Evolutionary conservation across 1,140 invertebrate genomes (phyloP), one percentile per base, ranked within the genome.

Genomic region (Oncopodura yosiiana): DNA sequence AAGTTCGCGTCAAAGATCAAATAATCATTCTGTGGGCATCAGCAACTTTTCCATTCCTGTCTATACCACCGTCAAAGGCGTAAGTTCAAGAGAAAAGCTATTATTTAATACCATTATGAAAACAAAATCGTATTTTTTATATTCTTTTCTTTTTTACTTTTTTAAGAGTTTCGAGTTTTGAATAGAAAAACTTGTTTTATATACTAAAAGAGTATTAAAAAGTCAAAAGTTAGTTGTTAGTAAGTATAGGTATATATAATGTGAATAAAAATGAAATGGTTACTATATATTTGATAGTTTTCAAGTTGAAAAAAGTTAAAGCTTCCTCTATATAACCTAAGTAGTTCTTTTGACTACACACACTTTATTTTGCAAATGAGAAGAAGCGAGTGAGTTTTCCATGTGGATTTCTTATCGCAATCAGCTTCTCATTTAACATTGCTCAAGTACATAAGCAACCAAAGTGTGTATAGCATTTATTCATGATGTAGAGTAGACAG

Each of bases 11-110:
- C 56, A 61, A 30, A 53, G 37, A 57, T 61, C 58, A 34, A 56
- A 44, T 49, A 48, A 64, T 38, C 41, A 46, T 30, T 61, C 62
- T 14, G 56, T 61, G 5, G 59, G 58, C 18, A 73, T 63, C 62
- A n/a, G n/a, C n/a, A 68, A 76, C 41, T 68, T 75, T 46, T 71
- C 67, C 58, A 87, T 94, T 48, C 92, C 92, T 36, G 91, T 96
- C 14, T 96, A 93, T 71, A 89, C 91, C 19, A 94, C 89, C 27
- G 87, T 96, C 16, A 94, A 95, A 79, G 92, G 87, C 70, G 85
- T 88, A 69, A 75, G 71, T 73, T 41, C n/a, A n/a, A n/a, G n/a
- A n/a, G n/a, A n/a, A n/a, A n/a, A n/a, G n/a, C n/a, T n/a, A n/a
- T n/a, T 43, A 12, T 49, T 16, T 27, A 32, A 50, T 21, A 56